A percentile compares a stretch with the other conserved stretches of the same genome.
These are phyloP conservation scores for Leptopilina drosophilae DNA, from an alignment of 2,888 invertebrate species.

Conservation along the genomic window DNA sequence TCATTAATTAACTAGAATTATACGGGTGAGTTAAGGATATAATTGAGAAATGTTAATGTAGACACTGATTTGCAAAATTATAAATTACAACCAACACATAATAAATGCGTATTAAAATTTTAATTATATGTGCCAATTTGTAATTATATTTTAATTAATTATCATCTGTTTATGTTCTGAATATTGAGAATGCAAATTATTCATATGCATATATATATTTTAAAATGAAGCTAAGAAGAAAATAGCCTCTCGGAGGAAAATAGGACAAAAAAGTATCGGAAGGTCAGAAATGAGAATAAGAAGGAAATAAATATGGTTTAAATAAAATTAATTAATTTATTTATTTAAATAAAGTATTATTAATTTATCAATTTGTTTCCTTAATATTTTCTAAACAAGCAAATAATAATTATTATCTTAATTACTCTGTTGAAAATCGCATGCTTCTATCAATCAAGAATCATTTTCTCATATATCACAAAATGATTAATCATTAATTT, in stretches of 20 bases:
- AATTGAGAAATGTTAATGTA: slow-evolving; percentile 10
- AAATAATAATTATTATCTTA: too few species aligned
- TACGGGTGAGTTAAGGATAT: background rate
- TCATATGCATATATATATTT: background rate
- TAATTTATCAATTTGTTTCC: too few species aligned
- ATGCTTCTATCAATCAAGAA: too few species aligned
- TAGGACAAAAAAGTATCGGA: background rate
- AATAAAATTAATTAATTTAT: too few species aligned
- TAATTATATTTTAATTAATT: slow-evolving; percentile 1
- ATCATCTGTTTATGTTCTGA: background rate
- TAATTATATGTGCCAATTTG: slow-evolving; percentile 1
- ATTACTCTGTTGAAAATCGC: too few species aligned
- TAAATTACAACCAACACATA: background rate
- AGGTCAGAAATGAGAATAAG: background rate
- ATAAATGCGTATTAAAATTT: background rate
- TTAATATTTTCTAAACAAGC: too few species aligned
- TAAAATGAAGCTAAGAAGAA: background rate
- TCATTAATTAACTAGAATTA: slow-evolving; percentile 32
- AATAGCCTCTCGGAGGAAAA: background rate
- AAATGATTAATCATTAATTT: too few species aligned
- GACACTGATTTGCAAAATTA: slow-evolving; percentile 20
- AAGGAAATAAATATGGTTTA: too few species aligned
- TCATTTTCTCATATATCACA: too few species aligned
- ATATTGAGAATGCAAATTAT: background rate
- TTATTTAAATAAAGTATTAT: too few species aligned